Evolutionary conservation across 2,797 vertebrate species (phyloP), one percentile per base, ranked within the genome.

Genomic region (Passerculus sandwichensis): DNA sequence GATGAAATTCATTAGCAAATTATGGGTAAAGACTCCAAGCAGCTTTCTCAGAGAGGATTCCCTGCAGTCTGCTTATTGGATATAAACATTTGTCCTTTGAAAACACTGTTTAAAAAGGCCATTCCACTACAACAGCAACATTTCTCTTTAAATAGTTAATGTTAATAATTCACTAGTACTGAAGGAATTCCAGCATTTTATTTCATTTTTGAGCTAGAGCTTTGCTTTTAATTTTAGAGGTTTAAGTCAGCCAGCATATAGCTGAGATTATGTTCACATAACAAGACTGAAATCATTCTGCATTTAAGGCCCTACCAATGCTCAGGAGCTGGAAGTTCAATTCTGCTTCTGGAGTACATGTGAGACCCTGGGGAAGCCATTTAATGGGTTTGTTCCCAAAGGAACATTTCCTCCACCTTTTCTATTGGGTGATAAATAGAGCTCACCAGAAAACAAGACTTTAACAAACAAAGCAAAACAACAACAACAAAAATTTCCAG

Each of bases 1-100:
- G 67, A 59, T 81, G 82, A 91, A 96, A 94, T 92, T 93, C 50
- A 86, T 94, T 95, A 94, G 54, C 47, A 91, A 94, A 89, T 94
- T 88, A 57, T 26, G 90, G 50, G 64, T 71, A 91, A 91, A 93
- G 36, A 81, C 66, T 88, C 44, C 66, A 69, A 93, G 77, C 47
- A 85, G 71, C 42, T 73, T 88, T 88, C 73, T 92, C 48, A 47
- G 53, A 91, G 30, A 73, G 40, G 6, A 78, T 77, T 95, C 90
- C 78, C 78, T 78, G 51, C 65, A 87, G 86, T 44, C 81, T 91
- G 64, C 30, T 89, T 90, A 89, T 71, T 77, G 61, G 95, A 82
- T 66, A 79, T 64, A 82, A 84, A 90, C 30, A 84, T 50, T 81
- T 85, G 27, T 61, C 80, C 91, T 87, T 94, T 30, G 21, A 91